A percentile compares a stretch with the other conserved stretches of the same genome.
phyloP scores from a whole-genome alignment of 2,797 vertebrate species.

The Silurus aristotelis region DNA sequence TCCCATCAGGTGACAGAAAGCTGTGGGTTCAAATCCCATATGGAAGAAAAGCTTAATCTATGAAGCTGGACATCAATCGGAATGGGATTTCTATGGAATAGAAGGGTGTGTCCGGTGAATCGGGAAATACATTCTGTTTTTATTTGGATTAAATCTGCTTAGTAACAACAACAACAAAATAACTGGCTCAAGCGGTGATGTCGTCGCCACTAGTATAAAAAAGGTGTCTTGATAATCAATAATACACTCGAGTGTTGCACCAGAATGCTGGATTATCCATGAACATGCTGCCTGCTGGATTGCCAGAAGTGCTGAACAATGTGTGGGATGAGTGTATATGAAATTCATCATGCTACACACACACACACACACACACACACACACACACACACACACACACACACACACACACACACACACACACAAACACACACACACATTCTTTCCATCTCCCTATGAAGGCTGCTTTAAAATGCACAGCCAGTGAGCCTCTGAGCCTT shows the following conservation, averaged over 20 bases:
- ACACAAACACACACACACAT: conserved; percentile 24
- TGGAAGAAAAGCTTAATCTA: too few relatives aligned
- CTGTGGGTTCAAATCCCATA: not conserved
- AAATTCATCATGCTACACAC: conserved; percentile 21
- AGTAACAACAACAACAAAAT: not conserved
- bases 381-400: conserved; percentile 24
- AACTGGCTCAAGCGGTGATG: not conserved
- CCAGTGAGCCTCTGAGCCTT: not conserved
- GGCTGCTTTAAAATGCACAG: conserved; percentile 27
- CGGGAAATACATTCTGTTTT: not conserved
- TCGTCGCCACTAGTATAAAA: not conserved
- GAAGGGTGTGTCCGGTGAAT: not conserved
- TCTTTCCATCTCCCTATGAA: conserved; percentile 22
- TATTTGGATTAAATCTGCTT: not conserved
- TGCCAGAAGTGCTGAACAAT: conserved; percentile 41
- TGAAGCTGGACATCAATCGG: not conserved
- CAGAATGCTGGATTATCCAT: conserved; percentile 35
- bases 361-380: conserved; percentile 6
- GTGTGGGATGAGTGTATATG: conserved; percentile 1
- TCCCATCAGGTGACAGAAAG: not conserved
- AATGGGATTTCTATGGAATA: not conserved
- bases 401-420: not conserved
- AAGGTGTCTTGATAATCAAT: conserved; percentile 34
- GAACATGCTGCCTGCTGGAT: conserved; percentile 14
- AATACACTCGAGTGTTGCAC: conserved; percentile 35